A percentile compares a stretch with the other conserved stretches of the same genome.
phyloP scores from a whole-genome alignment of 2,797 vertebrate genomes.

The Anguilla pacifica region DNA sequence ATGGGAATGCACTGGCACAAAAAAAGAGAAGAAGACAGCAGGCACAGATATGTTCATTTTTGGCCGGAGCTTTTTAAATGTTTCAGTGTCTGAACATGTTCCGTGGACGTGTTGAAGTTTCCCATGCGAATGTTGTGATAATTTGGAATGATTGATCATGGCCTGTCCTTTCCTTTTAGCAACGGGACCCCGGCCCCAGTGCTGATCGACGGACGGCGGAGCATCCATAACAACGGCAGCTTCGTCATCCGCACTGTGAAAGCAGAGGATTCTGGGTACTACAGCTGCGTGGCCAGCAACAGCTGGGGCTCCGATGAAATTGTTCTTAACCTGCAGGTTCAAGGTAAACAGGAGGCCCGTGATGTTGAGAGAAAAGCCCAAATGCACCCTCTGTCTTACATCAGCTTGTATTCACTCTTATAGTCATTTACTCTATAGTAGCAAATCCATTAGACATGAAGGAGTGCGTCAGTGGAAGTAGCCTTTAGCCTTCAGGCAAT shows the following conservation, averaged over 20 bases:
- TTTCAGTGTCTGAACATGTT: neutral
- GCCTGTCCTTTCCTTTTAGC: constrained; percentile 61
- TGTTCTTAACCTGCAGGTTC: constrained; percentile 93
- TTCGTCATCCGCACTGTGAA: constrained; percentile 96
- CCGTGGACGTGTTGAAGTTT: neutral
- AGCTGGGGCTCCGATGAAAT: constrained; percentile 98
- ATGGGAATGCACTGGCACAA: neutral
- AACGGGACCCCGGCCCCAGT: constrained; percentile 94
- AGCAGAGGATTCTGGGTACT: constrained; percentile 97
- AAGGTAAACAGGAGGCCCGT: constrained; percentile 74
- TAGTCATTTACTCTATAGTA: too few relatives aligned
- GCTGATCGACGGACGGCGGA: constrained; percentile 88
- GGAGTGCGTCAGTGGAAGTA: neutral
- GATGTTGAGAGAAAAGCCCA: neutral
- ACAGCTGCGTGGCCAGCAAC: constrained; percentile 94
- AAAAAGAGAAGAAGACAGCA: neutral
- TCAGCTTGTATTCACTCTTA: neutral
- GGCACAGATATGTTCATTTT: neutral
- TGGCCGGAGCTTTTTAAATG: neutral
- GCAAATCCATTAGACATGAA: neutral
- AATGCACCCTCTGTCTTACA: neutral
- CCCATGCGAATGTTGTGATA: neutral
- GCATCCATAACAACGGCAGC: constrained; percentile 91
- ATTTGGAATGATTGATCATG: neutral
- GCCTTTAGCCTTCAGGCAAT: neutral